Conservation (phyloP, 2,888 invertebrate species). For the Blomia tropicalis region DNA sequence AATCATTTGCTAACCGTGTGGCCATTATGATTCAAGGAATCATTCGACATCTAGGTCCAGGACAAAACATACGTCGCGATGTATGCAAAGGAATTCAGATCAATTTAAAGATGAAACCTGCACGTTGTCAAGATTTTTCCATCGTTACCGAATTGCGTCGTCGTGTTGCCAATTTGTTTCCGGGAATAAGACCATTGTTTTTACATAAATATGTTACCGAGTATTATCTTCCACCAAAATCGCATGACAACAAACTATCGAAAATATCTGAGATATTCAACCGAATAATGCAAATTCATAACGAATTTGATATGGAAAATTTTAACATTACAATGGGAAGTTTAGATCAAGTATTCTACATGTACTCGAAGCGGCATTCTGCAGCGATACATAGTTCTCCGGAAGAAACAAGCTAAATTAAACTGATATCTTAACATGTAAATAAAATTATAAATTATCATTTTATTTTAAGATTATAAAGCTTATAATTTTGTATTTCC, state of each 20-base stretch:
- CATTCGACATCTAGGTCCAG: not conserved
- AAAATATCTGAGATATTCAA: not conserved
- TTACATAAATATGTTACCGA: not conserved
- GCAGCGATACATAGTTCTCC: too few species aligned
- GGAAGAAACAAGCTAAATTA: too few species aligned
- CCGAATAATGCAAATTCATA: not conserved
- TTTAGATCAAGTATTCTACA: not conserved
- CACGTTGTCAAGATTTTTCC: not conserved
- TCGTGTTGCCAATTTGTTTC: not conserved
- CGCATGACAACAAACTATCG: too few species aligned
- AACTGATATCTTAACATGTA: too few species aligned
- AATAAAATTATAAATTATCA: too few species aligned
- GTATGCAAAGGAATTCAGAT: not conserved
- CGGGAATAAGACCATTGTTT: not conserved
- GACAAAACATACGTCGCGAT: not conserved
- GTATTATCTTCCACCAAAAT: not conserved
- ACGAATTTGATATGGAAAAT: not conserved
- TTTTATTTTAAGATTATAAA: too few species aligned
- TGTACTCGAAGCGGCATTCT: not conserved
- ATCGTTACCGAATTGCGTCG: not conserved
- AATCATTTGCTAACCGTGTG: not conserved
- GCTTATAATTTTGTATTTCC: too few species aligned
- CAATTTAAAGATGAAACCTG: not conserved
- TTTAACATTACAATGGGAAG: not conserved
- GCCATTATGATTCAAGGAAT: not conserved